phyloP scores from a whole-genome alignment of 2,888 invertebrate species.

The Macroteleia sp. region DNA sequence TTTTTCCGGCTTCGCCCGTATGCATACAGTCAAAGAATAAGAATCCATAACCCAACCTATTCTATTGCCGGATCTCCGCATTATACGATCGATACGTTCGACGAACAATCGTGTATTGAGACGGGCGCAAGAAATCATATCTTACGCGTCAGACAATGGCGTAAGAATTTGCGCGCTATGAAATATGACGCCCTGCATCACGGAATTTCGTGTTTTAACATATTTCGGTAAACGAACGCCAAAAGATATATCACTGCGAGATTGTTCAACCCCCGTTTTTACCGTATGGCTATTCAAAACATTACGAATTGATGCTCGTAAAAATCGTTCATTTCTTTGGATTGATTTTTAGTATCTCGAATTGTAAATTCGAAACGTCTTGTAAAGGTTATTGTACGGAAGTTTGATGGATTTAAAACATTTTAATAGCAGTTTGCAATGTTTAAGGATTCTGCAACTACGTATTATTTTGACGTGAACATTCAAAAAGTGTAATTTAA shows the following conservation, averaged over 20 bases:
- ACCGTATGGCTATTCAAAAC: slow-evolving; percentile 5
- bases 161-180: slow-evolving; percentile 49
- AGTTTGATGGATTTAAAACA: too few species aligned
- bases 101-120: slow-evolving; percentile 59
- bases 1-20: slow-evolving; percentile 70
- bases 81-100: slow-evolving; percentile 64
- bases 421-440: too few species aligned
- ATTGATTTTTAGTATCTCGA: background rate
- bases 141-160: slow-evolving; percentile 53
- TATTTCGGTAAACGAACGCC: slow-evolving; percentile 41
- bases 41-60: slow-evolving; percentile 66
- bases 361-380: background rate
- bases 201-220: slow-evolving; percentile 53
- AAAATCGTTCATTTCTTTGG: slow-evolving; percentile 23
- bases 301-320: slow-evolving; percentile 8
- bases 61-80: slow-evolving; percentile 66
- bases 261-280: slow-evolving; percentile 5
- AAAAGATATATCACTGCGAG: slow-evolving; percentile 17
- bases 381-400: background rate
- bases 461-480: too few species aligned
- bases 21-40: slow-evolving; percentile 59
- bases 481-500: too few species aligned
- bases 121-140: slow-evolving; percentile 58
- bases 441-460: too few species aligned
- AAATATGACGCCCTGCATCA: slow-evolving; percentile 60